Evolutionary conservation across 2,113 vertebrate species (phyloP), one percentile per base, ranked within the genome.

Genomic region (Rhinolophus sinicus): DNA sequence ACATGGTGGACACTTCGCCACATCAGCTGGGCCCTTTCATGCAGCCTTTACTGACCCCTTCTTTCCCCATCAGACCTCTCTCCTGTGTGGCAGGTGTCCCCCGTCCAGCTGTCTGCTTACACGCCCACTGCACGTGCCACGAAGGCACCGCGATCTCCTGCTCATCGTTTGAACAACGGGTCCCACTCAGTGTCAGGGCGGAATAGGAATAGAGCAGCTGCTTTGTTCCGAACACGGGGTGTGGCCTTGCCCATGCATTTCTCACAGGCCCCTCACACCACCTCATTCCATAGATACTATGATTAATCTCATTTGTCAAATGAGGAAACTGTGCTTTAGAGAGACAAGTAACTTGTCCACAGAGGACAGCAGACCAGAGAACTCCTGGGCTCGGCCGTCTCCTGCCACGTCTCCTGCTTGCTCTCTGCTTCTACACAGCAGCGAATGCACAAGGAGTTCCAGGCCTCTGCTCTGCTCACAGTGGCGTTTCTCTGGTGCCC

Each of bases 331-430:
- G 40, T 33, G n/a, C n/a, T 62, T 38, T 15, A 11, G 22, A 12
- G 12, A 89, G 67, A 35, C 28, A 35, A 54, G n/a, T 35, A 18
- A 8, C 40, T 24, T 19, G 62, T 7, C 40, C 19, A 19, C 16
- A 40, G 0, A 69, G 33, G 44, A 58, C 30, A 38, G 24, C 18
- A 18, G 14, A 21, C 60, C 8, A 2, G 70, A n/a, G 54, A 52
- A 18, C 6, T 8, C 40, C 0, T 3, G 44, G 14, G 11, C 3
- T 18, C 50, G 3, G n/a, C 21, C 6, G 0, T 50, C 52, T 5
- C 16, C 14, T 8, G 60, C 11, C 35, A 13, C 26, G 38, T 47
- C 5, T 56, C 12, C 44, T 33, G 18, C 60, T 12, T 5, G n/a
- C 35, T 13, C 35, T 52, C 28, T 52, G 80, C 26, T 70, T 26